Conservation (phyloP, 2,797 vertebrate species). For the Danio jaintianensis region DNA sequence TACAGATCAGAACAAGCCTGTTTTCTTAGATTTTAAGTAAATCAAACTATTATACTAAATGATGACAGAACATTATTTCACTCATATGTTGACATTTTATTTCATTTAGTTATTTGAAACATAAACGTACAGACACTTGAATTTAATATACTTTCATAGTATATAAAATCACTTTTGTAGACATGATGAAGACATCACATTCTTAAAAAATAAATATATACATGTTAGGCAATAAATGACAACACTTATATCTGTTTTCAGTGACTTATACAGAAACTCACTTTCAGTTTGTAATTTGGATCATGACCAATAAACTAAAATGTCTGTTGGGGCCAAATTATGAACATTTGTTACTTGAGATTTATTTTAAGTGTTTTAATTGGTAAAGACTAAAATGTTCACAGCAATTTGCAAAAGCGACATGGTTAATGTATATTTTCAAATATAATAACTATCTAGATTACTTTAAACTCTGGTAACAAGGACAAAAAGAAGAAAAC, state of each 20-base stretch:
- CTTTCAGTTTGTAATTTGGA: background rate
- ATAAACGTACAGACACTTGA: too few species aligned
- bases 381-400: conserved; percentile 50
- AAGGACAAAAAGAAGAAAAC: conserved; percentile 65
- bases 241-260: background rate
- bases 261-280: background rate
- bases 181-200: too few species aligned
- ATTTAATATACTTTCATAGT: too few species aligned
- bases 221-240: background rate
- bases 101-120: too few species aligned
- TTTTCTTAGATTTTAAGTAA: too few species aligned
- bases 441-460: conserved; percentile 41
- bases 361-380: background rate
- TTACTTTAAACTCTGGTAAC: conserved; percentile 65
- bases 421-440: conserved; percentile 25
- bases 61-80: too few species aligned
- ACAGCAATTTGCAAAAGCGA: conserved; percentile 55
- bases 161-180: too few species aligned
- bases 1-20: too few species aligned
- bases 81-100: too few species aligned
- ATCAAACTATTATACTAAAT: too few species aligned
- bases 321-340: conserved; percentile 55
- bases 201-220: too few species aligned
- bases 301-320: background rate
- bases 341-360: conserved; percentile 57